Evolutionary conservation across 2,888 invertebrate genomes (phyloP).

Genomic region (Geophilus truncorum): DNA sequence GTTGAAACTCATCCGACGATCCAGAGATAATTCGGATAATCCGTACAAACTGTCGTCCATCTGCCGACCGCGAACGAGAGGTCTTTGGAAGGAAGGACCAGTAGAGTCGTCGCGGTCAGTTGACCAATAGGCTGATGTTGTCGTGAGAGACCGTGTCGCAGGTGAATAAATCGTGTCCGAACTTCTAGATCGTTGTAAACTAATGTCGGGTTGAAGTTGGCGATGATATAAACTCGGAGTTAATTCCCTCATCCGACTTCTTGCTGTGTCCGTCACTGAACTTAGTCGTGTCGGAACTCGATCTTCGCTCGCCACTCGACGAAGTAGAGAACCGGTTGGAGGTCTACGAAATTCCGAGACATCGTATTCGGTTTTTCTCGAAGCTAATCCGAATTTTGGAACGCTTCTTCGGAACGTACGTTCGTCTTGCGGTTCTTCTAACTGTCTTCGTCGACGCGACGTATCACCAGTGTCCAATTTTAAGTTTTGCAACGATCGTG

Average conservation of each 20-base stretch:
- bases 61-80: background rate
- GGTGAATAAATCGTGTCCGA: background rate
- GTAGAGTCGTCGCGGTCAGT: background rate
- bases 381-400: background rate
- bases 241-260: background rate
- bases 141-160: background rate
- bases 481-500: background rate
- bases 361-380: background rate
- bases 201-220: background rate
- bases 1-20: constrained; percentile 33
- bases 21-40: constrained; percentile 39
- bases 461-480: background rate
- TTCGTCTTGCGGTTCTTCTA: background rate
- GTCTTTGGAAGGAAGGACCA: background rate
- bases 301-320: background rate
- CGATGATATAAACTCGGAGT: background rate
- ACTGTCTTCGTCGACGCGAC: background rate
- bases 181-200: background rate
- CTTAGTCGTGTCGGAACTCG: background rate
- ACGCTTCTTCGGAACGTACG: background rate
- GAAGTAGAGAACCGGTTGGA: background rate
- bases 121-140: constrained; percentile 22
- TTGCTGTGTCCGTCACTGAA: background rate
- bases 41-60: constrained; percentile 37
- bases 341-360: background rate